Conservation (phyloP, 37 sponge, comb jelly and placozoan species). For the Oopsacas minuta region DNA sequence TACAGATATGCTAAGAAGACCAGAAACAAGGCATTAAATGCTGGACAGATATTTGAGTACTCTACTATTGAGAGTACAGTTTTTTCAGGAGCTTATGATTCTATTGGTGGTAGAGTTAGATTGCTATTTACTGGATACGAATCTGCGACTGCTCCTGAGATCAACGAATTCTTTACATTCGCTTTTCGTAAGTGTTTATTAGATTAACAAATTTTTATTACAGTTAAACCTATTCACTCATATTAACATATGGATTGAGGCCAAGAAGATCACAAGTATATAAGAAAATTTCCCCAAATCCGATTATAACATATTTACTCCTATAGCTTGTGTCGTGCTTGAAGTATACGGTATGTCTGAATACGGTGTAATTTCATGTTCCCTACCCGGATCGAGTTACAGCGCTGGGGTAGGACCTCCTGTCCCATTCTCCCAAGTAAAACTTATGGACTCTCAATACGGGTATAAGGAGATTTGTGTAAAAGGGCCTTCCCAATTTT, state of each 20-base stretch:
- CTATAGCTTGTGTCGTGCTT: background rate
- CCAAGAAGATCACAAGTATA: no score
- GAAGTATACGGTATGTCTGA: constrained; percentile 10
- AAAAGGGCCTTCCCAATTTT: background rate
- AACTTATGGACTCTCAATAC: background rate
- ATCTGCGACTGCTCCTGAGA: background rate
- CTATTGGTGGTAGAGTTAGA: background rate
- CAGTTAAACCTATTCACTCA: no score
- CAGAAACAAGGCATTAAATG: background rate
- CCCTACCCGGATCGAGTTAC: background rate
- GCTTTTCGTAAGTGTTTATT: background rate
- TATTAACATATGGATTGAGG: no score
- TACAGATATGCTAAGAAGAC: background rate
- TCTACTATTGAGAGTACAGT: background rate
- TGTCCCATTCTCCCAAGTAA: constrained; percentile 1
- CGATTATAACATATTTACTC: background rate
- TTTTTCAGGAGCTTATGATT: background rate
- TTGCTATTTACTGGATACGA: background rate
- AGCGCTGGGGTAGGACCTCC: background rate
- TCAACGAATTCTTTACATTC: background rate
- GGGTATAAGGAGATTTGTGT: constrained; percentile 12
- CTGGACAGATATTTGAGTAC: background rate
- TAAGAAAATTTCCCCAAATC: background rate
- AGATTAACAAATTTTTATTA: background rate
- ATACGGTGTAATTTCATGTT: background rate